A percentile compares a stretch with the other conserved stretches of the same genome.
These are phyloP conservation scores for Prosopocoilus inquinatus DNA, from an alignment of 2,888 invertebrate species.

Conservation along the genomic window DNA sequence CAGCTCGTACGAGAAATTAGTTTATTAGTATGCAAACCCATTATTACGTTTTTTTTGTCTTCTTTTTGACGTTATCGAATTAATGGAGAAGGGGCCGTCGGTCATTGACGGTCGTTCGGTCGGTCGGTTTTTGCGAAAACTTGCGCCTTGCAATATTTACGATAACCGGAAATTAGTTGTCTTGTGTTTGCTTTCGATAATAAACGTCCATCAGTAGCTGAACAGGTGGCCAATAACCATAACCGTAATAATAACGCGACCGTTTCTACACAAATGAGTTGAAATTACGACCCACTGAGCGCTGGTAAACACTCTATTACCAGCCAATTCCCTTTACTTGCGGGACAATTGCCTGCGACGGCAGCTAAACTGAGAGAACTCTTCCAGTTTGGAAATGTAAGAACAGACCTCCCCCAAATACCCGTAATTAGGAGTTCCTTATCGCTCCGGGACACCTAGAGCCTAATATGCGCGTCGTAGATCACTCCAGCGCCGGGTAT, in stretches of 20 bases:
- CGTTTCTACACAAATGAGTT: constrained; percentile 55
- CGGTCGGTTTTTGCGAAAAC: background rate
- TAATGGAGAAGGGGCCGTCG: background rate
- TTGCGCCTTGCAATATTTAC: background rate
- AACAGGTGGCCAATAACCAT: constrained; percentile 56
- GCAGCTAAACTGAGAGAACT: constrained; percentile 17
- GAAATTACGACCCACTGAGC: constrained; percentile 53
- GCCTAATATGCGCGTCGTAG: constrained; percentile 36
- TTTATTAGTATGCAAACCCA: background rate
- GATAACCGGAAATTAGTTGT: constrained; percentile 18
- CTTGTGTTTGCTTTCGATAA: constrained; percentile 30
- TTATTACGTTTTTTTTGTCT: background rate
- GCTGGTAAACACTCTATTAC: constrained; percentile 53
- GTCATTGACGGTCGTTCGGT: background rate
- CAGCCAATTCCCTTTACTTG: constrained; percentile 46
- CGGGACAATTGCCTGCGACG: constrained; percentile 30
- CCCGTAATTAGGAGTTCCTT: constrained; percentile 40
- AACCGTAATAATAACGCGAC: constrained; percentile 54
- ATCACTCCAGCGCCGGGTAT: constrained; percentile 38
- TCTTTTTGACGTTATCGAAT: background rate
- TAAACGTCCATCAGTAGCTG: constrained; percentile 38
- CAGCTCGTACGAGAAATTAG: constrained; percentile 11
- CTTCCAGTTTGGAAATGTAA: constrained; percentile 17
- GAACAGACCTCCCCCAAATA: constrained; percentile 26
- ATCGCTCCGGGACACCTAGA: constrained; percentile 38